phyloP scores from a whole-genome alignment of 2,888 invertebrate species.

The Strigamia crassipes region DNA sequence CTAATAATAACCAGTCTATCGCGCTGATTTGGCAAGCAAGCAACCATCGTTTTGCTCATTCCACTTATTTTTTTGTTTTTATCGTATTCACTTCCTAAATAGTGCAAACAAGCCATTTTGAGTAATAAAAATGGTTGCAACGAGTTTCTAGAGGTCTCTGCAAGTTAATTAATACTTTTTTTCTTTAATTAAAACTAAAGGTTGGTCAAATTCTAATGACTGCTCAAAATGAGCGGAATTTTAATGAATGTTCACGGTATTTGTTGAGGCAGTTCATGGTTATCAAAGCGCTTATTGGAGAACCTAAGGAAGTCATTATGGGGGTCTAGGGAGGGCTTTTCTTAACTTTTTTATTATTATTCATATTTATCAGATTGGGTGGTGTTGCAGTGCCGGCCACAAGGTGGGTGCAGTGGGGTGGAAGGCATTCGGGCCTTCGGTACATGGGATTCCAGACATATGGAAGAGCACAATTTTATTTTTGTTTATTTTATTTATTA shows the following conservation, averaged over 20 bases:
- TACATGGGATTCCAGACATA: no score
- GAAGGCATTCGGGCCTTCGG: no score
- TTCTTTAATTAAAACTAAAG: not conserved
- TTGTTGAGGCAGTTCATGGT: not conserved
- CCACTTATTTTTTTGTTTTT: not conserved
- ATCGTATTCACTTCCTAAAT: constrained; percentile 5
- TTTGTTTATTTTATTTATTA: no score
- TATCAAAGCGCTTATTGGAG: not conserved
- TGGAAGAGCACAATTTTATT: no score
- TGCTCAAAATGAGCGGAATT: not conserved
- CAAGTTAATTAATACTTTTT: constrained; percentile 8
- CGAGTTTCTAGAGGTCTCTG: not conserved
- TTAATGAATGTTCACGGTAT: not conserved
- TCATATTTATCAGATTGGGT: no score
- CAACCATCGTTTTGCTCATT: constrained; percentile 17
- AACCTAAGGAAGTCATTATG: not conserved
- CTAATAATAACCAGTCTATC: constrained; percentile 21
- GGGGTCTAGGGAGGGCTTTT: no score
- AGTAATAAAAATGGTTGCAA: constrained; percentile 7
- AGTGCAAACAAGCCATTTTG: constrained; percentile 12
- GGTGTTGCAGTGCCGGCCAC: no score
- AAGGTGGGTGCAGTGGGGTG: no score
- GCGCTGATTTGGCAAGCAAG: constrained; percentile 17
- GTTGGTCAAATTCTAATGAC: not conserved
- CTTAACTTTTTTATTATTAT: no score